phyloP scores from a whole-genome alignment of 1,140 invertebrate genomes.

The Conus ventricosus region DNA sequence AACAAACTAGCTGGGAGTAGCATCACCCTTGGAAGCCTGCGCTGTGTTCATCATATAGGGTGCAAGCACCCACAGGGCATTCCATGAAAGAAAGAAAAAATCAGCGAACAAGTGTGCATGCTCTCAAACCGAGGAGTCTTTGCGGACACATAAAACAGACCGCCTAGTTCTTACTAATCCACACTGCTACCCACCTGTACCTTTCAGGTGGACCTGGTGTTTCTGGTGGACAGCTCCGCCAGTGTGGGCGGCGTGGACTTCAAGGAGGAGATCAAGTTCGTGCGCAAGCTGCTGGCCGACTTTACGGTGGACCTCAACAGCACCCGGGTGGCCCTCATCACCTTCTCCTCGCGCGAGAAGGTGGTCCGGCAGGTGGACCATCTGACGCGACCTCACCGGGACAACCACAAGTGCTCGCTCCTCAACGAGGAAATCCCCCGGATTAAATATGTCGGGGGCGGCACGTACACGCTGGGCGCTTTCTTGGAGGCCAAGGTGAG shows the following conservation, averaged over 20 bases:
- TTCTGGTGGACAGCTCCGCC: constrained; percentile 83
- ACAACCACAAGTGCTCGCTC: constrained; percentile 80
- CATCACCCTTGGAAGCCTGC: too few species aligned
- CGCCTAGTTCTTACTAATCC: too few species aligned
- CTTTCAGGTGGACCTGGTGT: constrained; percentile 80
- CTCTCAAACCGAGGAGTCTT: too few species aligned
- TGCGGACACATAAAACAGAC: too few species aligned
- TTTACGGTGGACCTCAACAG: constrained; percentile 81
- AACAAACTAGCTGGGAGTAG: too few species aligned
- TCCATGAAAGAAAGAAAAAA: too few species aligned
- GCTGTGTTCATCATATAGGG: too few species aligned
- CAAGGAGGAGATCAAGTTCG: constrained; percentile 81
- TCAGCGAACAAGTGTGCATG: too few species aligned
- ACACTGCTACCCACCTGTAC: too few species aligned
- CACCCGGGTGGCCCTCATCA: constrained; percentile 81
- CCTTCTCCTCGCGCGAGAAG: constrained; percentile 80
- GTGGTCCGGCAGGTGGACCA: constrained; percentile 81
- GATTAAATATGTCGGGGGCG: constrained; percentile 81
- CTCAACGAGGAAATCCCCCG: constrained; percentile 80
- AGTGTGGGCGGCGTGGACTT: constrained; percentile 83
- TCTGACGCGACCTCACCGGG: constrained; percentile 75
- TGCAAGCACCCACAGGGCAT: too few species aligned
- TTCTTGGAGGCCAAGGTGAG: constrained; percentile 81
- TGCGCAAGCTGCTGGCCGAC: constrained; percentile 83
- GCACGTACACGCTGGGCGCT: constrained; percentile 83